Conservation (phyloP, 2,888 invertebrate genomes). For the Oxystoma pomonae region DNA sequence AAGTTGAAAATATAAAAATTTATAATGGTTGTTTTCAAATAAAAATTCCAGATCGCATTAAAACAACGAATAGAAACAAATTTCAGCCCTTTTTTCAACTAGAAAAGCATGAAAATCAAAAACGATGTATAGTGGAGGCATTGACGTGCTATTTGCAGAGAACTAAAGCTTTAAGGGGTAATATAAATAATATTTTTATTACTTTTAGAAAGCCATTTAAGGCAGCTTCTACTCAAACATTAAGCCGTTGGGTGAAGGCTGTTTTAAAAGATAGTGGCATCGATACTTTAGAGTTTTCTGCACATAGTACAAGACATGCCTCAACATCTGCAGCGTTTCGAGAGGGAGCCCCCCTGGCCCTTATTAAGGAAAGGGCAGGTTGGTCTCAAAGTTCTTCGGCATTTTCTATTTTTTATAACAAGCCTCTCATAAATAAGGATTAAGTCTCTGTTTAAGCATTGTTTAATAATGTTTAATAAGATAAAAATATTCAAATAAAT, state of each 20-base stretch:
- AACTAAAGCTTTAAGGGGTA: conserved; percentile 5
- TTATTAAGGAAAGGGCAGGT: conserved; percentile 10
- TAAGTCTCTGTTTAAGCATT: too few species aligned
- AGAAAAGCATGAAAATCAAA: conserved; percentile 7
- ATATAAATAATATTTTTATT: conserved; percentile 7
- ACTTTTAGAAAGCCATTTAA: conserved; percentile 5
- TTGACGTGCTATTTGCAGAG: conserved; percentile 7
- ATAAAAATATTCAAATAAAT: neutral
- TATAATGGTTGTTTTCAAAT: conserved; percentile 7
- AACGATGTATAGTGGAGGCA: conserved; percentile 4
- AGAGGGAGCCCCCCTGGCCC: conserved; percentile 3
- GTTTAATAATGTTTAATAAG: too few species aligned
- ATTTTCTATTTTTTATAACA: conserved; percentile 13
- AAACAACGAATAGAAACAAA: conserved; percentile 13
- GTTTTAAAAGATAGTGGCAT: conserved; percentile 7
- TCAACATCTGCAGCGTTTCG: conserved; percentile 11
- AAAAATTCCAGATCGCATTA: conserved; percentile 19
- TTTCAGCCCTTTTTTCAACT: conserved; percentile 10
- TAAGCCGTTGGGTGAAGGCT: conserved; percentile 8
- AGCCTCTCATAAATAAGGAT: conserved; percentile 2
- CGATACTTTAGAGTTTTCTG: conserved; percentile 1
- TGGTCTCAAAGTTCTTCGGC: conserved; percentile 9
- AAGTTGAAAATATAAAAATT: conserved; percentile 11
- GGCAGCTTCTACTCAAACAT: conserved; percentile 7
- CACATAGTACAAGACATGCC: conserved; percentile 12